Evolutionary conservation across 2,797 vertebrate genomes (phyloP), one percentile per base, ranked within the genome.

Genomic region (Triplophysa bombifrons): DNA sequence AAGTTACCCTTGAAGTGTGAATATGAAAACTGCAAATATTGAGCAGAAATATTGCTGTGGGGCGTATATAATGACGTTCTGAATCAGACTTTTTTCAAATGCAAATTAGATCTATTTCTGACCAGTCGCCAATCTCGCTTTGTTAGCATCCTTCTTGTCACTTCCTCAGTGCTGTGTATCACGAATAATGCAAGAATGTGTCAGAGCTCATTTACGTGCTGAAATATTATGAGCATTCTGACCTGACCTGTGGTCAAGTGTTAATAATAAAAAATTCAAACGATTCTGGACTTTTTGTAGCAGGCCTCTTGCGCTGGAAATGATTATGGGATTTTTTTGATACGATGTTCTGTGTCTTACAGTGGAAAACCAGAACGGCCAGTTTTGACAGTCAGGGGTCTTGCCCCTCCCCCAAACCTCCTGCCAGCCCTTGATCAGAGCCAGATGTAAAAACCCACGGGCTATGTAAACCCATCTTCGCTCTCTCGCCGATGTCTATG

Each of bases 321-420:
- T 10, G 17, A 16, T 34, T 34, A 3, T 63, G 71, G 20, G 30
- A 65, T 27, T 27, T 27, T 27, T 27, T 27, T 3, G 25, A 64
- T 64, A 64, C 48, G 20, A 51, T 41, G 19, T n/a, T 55, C 68
- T 72, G 30, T 30, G 30, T 80, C 74, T 81, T 3, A 1, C 94
- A 99, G 97, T 99, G 98, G 97, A 96, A 98, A 84, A 95, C 96
- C 78, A 95, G 96, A 84, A 95, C 97, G 8, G 96, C 97, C 58
- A 99, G 98, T 90, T 97, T 98, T 65, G 97, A 99, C 94, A 98
- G 97, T 88, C 96, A 98, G 89, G 95, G 97, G 48, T 98, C 97
- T 41, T 97, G 97, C 85, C 96, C 97, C 17, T 98, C 97, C 41
- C 97, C 97, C 12, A 94, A 96, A 86, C 95, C 95, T 74, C 95